Evolutionary conservation across 2,888 invertebrate species (phyloP), one percentile per base, ranked within the genome.

Genomic region (Matsumyia berberina): DNA sequence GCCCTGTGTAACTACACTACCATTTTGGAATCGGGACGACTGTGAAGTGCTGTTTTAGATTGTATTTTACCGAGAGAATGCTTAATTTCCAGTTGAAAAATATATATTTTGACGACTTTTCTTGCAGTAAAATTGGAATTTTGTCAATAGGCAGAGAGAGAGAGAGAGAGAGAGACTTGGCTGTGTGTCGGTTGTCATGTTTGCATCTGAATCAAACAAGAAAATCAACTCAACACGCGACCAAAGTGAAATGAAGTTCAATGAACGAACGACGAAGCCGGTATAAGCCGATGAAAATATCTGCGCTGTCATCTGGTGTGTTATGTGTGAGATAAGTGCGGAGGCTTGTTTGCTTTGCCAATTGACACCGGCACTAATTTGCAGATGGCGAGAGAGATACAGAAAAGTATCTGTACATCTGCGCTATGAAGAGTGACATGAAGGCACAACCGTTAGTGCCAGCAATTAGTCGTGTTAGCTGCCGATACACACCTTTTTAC

Each of bases 41-140:
- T 76, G 76, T 33, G 19, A 58, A 8, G 66, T 76, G 11, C 31
- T 58, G 0, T 58, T 33, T 57, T 76, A 76, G 39, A 5, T 29
- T n/a, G 8, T 15, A 19, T 46, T 42, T 2, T 15, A 6, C 7
- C 8, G 6, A 33, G 1, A 42, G n/a, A n/a, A n/a, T n/a, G n/a
- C n/a, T n/a, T n/a, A n/a, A n/a, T n/a, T n/a, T n/a, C n/a, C 39
- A 15, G 6, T 6, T 6, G 39, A 0, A 15, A 1, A 17, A 3
- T n/a, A n/a, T 19, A 49, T 49, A 66, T 37, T 31, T 53, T 33
- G 6, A 19, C n/a, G 46, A 39, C 11, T 31, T 15, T 11, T 9
- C 24, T 29, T 42, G n/a, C n/a, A n/a, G n/a, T n/a, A n/a, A n/a
- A n/a, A n/a, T n/a, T n/a, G n/a, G n/a, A n/a, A n/a, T n/a, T n/a